Conservation (phyloP, 2,797 vertebrate species). For the Pseudomugil tenellus region DNA sequence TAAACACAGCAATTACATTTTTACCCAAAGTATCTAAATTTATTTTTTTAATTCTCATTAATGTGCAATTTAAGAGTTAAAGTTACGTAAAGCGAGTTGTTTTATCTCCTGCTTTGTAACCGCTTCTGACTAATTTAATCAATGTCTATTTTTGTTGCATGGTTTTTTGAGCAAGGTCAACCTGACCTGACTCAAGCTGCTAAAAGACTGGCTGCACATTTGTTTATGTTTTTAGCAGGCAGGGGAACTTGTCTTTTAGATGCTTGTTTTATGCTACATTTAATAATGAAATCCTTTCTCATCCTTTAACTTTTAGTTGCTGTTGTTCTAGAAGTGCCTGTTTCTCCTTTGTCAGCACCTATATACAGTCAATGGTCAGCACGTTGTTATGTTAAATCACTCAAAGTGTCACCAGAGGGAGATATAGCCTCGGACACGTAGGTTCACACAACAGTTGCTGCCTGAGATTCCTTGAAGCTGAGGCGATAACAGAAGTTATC, state of each 20-base stretch:
- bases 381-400: not conserved
- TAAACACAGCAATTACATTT: not conserved
- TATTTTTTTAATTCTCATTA: not conserved
- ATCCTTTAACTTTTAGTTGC: not conserved
- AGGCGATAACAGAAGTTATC: slow-evolving; percentile 20
- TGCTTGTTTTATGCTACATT: not conserved
- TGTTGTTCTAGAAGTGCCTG: not conserved
- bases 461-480: not conserved
- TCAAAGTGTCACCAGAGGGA: slow-evolving; percentile 52
- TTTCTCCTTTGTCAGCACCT: not conserved
- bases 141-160: not conserved
- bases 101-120: too few relatives aligned
- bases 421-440: slow-evolving; percentile 49
- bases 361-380: too few relatives aligned
- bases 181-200: slow-evolving; percentile 6
- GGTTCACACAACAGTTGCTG: slow-evolving; percentile 26
- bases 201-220: not conserved
- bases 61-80: not conserved
- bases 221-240: not conserved
- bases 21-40: not conserved
- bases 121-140: slow-evolving; percentile 13
- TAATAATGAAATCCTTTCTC: not conserved
- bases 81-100: too few relatives aligned
- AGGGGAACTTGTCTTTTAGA: not conserved
- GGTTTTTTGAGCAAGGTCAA: slow-evolving; percentile 1